Conservation (phyloP, 2,113 vertebrate genomes). For the zebrafish (Danio rerio) region DNA sequence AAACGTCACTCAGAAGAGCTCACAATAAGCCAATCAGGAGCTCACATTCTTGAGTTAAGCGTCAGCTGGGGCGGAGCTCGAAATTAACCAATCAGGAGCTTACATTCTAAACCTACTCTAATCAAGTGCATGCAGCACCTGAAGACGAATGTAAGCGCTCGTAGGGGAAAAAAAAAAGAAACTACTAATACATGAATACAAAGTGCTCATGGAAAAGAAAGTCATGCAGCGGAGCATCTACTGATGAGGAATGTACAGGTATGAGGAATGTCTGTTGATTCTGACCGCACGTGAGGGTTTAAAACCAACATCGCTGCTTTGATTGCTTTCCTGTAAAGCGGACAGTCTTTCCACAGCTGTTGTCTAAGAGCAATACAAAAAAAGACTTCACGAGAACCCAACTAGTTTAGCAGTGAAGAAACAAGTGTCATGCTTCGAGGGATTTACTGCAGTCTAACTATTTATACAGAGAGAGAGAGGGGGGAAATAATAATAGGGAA, state of each 20-base stretch:
- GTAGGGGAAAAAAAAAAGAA: constrained; percentile 41
- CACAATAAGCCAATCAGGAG: too few species aligned
- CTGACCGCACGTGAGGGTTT: too few species aligned
- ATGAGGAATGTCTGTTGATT: too few species aligned
- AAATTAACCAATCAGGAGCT: background rate
- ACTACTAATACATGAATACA: constrained; percentile 62
- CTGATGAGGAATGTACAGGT: constrained; percentile 14
- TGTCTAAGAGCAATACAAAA: constrained; percentile 90
- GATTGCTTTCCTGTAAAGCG: constrained; percentile 6
- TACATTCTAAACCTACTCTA: background rate
- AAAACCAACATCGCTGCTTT: background rate
- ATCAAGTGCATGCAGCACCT: background rate
- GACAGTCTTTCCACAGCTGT: constrained; percentile 82
- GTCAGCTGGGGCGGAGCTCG: too few species aligned
- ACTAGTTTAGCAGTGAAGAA: constrained; percentile 90
- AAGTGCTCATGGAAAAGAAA: constrained; percentile 64
- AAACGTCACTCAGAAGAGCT: too few species aligned
- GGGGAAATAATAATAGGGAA: background rate
- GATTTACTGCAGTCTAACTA: constrained; percentile 82
- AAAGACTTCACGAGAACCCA: constrained; percentile 93
- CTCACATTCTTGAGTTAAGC: too few species aligned
- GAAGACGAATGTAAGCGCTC: background rate
- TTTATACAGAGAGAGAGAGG: constrained; percentile 74
- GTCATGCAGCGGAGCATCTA: constrained; percentile 60
- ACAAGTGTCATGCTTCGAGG: constrained; percentile 84